phyloP scores from a whole-genome alignment of 2,797 vertebrate species.

The Notolabrus celidotus region DNA sequence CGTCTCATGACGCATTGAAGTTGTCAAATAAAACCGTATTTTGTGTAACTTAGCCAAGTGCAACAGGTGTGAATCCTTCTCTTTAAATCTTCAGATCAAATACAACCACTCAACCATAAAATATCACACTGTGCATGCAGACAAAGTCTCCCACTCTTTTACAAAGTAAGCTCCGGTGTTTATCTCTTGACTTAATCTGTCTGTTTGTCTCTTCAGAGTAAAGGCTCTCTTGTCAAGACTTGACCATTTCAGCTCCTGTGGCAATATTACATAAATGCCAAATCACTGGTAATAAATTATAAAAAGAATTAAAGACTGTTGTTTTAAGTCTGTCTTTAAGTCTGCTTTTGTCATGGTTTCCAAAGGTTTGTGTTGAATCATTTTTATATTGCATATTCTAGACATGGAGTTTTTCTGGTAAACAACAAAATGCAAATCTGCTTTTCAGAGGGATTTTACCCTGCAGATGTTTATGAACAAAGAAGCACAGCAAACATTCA shows the following conservation, averaged over 20 bases:
- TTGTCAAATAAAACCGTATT: not conserved
- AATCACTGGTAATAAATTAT: constrained; percentile 19
- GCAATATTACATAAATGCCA: constrained; percentile 35
- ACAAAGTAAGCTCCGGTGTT: constrained; percentile 29
- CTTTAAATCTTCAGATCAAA: constrained; percentile 26
- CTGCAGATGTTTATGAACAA: constrained; percentile 50
- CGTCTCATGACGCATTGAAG: not conserved
- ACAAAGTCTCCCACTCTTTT: constrained; percentile 4
- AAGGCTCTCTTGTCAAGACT: constrained; percentile 37
- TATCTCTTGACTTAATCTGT: constrained; percentile 43
- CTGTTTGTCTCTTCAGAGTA: constrained; percentile 37
- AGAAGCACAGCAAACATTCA: constrained; percentile 12
- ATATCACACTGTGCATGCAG: constrained; percentile 10
- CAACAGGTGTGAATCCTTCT: constrained; percentile 13
- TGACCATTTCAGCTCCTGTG: constrained; percentile 43
- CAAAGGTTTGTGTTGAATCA: constrained; percentile 6
- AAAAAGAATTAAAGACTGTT: constrained; percentile 16
- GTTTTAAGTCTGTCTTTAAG: constrained; percentile 24
- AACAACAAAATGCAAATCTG: constrained; percentile 26
- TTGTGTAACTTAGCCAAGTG: constrained; percentile 18
- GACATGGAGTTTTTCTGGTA: not conserved
- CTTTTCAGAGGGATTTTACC: constrained; percentile 32
- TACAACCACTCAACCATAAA: constrained; percentile 18
- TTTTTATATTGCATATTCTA: constrained; percentile 27
- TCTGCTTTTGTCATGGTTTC: constrained; percentile 28